Percentiles rank a stretch among this genome's conserved stretches.
Conservation (phyloP, 1,140 invertebrate species). For the Gonatopus flavifemur region DNA sequence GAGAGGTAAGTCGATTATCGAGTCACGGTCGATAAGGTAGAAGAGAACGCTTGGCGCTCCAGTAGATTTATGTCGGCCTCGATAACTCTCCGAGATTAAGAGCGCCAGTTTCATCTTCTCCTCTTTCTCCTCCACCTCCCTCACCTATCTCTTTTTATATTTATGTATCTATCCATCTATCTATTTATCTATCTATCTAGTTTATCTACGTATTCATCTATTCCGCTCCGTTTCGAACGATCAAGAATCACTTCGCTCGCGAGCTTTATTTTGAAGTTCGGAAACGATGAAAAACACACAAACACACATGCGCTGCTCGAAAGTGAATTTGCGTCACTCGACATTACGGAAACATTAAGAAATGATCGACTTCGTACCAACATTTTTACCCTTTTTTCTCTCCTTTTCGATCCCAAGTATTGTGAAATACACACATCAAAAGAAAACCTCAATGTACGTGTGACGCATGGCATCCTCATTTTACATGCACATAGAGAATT, state of each 20-base stretch:
- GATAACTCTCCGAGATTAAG: conserved; percentile 49
- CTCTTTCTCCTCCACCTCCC: neutral
- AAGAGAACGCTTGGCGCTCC: conserved; percentile 29
- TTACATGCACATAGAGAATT: no score
- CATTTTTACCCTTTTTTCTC: no score
- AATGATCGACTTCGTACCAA: conserved; percentile 24
- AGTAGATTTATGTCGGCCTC: conserved; percentile 47
- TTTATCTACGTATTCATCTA: neutral
- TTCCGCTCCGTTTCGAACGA: neutral
- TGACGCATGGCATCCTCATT: no score
- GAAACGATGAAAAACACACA: no score
- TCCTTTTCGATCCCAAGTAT: neutral
- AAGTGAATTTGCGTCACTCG: conserved; percentile 26
- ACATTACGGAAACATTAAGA: conserved; percentile 32
- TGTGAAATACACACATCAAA: neutral
- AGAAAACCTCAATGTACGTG: no score
- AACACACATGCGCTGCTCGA: no score
- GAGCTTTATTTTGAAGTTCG: conserved; percentile 31
- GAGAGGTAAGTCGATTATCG: conserved; percentile 34
- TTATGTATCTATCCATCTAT: neutral
- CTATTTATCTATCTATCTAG: neutral
- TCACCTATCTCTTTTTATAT: neutral
- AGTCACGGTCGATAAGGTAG: conserved; percentile 36
- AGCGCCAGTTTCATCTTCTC: conserved; percentile 23
- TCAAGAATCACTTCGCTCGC: no score